Evolutionary conservation across 2,888 invertebrate species (phyloP), one percentile per base, ranked within the genome.

Genomic region (Mechanitis messenoides): DNA sequence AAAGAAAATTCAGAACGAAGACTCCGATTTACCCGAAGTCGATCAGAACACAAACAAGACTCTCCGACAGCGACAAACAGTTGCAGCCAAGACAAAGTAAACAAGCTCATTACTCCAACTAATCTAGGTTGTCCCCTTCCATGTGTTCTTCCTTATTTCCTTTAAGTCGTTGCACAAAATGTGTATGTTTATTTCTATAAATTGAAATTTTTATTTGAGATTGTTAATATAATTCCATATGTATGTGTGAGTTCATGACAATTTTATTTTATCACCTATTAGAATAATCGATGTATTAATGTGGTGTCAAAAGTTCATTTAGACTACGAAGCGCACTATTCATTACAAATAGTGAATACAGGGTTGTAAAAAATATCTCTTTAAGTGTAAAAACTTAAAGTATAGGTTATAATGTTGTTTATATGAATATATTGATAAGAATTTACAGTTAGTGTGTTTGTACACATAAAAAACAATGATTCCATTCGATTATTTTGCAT

Each of bases 1-100:
- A 64, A 94, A 94, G 90, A 93, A 92, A 81, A 85, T 91, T 46
- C 83, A 85, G 35, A 88, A 92, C 45, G 95, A 95, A 68, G 96
- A 96, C 71, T 97, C 96, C 59, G 97, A 97, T 77, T 90, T 98
- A 69, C 97, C 97, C 0, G 98, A 98, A 87, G 98, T 96, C 61
- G 97, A 97, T 85, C 97, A 97, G 87, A 96, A 95, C 79, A 95
- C 95, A 42, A 94, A 94, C 87, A 95, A 95, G 81, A 93, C 92
- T 66, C 87, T 94, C 69, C 91, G 93, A 73, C 92, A 91, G 72
- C 92, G 94, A 71, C 80, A 90, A 68, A 87, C 91, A 63, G 83
- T 84, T 54, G 85, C 87, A 60, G 72, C 71, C 66, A 94, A 94
- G 81, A 86, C 91, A 68, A 93, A 92, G 88, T 92, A 92, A 90